A percentile compares a stretch with the other conserved stretches of the same genome.
Evolutionary conservation across 2,888 invertebrate genomes (phyloP).

Genomic region (Drosophila austrosaltans): DNA sequence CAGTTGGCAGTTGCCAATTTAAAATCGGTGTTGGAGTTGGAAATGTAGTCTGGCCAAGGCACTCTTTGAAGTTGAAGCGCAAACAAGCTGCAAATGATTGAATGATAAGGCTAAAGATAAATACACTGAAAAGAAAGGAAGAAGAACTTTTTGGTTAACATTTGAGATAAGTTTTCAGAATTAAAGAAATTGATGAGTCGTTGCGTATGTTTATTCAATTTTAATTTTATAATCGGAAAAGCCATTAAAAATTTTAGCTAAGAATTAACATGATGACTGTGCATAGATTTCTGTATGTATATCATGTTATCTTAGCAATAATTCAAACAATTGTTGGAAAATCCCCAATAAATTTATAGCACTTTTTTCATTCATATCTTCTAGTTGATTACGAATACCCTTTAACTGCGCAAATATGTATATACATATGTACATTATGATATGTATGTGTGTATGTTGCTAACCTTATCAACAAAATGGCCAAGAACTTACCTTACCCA

Average conservation of each 20-base stretch:
- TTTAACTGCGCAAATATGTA: neutral
- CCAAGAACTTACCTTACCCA: constrained; percentile 67
- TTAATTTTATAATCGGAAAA: too few relatives aligned
- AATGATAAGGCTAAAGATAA: constrained; percentile 11
- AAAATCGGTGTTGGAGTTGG: neutral
- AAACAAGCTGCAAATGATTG: constrained; percentile 17
- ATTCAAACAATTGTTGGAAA: constrained; percentile 4
- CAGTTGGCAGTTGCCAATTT: constrained; percentile 1
- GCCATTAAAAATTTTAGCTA: too few relatives aligned
- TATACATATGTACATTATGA: neutral
- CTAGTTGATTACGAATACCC: neutral
- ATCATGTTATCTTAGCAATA: neutral
- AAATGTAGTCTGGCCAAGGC: neutral
- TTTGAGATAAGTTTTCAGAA: too few relatives aligned
- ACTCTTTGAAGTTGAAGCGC: neutral
- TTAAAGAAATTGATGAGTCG: too few relatives aligned
- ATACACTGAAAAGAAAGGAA: neutral
- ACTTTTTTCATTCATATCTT: neutral
- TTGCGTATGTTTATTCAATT: too few relatives aligned
- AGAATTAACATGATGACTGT: neutral
- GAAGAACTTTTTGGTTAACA: too few relatives aligned
- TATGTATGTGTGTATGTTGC: neutral
- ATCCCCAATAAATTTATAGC: constrained; percentile 6
- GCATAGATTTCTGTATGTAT: neutral
- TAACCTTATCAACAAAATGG: constrained; percentile 24